Conservation (phyloP, 2,888 invertebrate species). For the Rotaria sp. region DNA sequence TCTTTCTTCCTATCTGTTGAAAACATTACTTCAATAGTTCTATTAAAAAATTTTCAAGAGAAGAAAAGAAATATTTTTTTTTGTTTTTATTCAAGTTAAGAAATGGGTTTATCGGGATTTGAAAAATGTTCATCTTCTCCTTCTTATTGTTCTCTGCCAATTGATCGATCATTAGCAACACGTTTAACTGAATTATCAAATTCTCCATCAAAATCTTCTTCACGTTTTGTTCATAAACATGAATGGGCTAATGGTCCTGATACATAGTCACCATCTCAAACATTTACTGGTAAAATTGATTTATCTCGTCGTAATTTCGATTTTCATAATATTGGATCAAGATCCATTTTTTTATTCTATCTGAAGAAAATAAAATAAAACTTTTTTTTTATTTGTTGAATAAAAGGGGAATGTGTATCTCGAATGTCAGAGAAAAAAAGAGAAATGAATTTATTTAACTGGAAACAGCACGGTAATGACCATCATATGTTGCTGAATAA, state of each 20-base stretch:
- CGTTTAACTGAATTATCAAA: background rate
- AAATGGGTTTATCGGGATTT: background rate
- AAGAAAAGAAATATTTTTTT: background rate
- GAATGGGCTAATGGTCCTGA: background rate
- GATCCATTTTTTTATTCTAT: background rate
- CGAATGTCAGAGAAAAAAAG: background rate
- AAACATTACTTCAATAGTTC: background rate
- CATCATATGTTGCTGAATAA: constrained; percentile 71
- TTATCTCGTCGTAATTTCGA: background rate
- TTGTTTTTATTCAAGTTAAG: background rate
- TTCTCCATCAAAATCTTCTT: background rate
- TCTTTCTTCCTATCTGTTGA: background rate
- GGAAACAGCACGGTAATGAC: constrained; percentile 61
- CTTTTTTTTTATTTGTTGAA: background rate
- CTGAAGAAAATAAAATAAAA: background rate
- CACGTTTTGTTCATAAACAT: background rate
- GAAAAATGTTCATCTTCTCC: background rate
- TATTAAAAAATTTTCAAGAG: background rate
- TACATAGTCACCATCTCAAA: background rate
- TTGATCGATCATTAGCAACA: background rate
- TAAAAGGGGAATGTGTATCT: too few relatives aligned
- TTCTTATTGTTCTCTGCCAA: background rate
- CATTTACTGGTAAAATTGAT: background rate
- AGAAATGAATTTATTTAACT: background rate
- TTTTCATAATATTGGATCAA: background rate